A percentile compares a stretch with the other conserved stretches of the same genome.
These are phyloP conservation scores for Cyrtonyx montezumae DNA, from an alignment of 2,113 vertebrate genomes.

Conservation along the genomic window DNA sequence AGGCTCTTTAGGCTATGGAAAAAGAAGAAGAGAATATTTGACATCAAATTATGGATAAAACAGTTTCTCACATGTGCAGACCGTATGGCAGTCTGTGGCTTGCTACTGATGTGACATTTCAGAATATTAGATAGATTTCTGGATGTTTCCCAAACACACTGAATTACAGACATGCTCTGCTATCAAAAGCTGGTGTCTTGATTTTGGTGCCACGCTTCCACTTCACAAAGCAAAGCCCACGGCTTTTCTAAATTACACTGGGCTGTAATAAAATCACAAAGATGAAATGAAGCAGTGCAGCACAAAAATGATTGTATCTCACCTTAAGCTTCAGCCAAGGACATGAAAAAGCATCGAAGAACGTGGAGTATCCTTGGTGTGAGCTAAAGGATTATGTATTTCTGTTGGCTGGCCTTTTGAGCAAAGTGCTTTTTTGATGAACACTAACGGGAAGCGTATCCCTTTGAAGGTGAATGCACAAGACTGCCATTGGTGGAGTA, in stretches of 20 bases:
- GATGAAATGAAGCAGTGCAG: constrained; percentile 43
- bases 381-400: constrained; percentile 33
- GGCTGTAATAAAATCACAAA: constrained; percentile 54
- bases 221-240: not conserved
- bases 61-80: constrained; percentile 24
- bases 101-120: constrained; percentile 40
- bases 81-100: not conserved
- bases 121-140: not conserved
- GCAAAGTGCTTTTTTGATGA: constrained; percentile 66
- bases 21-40: constrained; percentile 20
- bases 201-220: not conserved
- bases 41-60: not conserved
- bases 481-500: not conserved
- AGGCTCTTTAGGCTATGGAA: constrained; percentile 16
- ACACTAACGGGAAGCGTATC: constrained; percentile 49
- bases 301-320: constrained; percentile 43
- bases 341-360: constrained; percentile 24
- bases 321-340: constrained; percentile 57
- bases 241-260: constrained; percentile 38
- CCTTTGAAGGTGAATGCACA: constrained; percentile 59
- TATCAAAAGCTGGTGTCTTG: not conserved
- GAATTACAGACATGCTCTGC: not conserved
- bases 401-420: constrained; percentile 64
- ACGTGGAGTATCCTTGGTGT: constrained; percentile 48
- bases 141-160: constrained; percentile 30